Evolutionary conservation across 2,113 vertebrate genomes (phyloP), one percentile per base, ranked within the genome.

Genomic region (Nanorana parkeri): DNA sequence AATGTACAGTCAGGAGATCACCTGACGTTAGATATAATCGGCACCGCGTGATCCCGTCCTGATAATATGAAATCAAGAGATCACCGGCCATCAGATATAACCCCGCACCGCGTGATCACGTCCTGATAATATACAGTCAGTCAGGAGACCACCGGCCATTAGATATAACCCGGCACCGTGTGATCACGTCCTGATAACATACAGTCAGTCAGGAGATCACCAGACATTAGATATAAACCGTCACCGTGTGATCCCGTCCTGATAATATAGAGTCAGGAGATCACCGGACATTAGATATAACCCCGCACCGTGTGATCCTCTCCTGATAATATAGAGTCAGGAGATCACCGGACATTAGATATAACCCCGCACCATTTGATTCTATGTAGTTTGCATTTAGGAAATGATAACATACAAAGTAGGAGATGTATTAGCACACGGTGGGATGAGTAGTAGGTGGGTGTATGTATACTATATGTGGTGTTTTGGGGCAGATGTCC

Each of bases 401-500:
- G 21, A 41, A 21, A 52, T 52, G 2, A 63, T 47, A 23, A 67
- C 13, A 47, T 47, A 36, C 32, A 64, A 36, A 51, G 54, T 21
- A 60, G 10, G 55, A 36, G 67, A 29, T 41, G 29, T 19, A n/a
- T 28, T 47, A 69, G 32, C 60, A 17, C 16, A 21, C 28, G 32
- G 24, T 23, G 2, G 29, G 52, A 68, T 68, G n/a, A 71, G 41
- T 11, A 41, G 5, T 58, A 71, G 11, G 26, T 55, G 51, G 68
- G 60, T 52, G 52, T 15, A 66, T 81, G 54, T 66, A 55, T 67
- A 52, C 47, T 72, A 74, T 52, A 72, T 81, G 47, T 65, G 61
- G 47, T 75, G 69, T 81, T 65, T 67, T 56, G 19, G 80, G 80
- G 80, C 80, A 81, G 69, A 74, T 81, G 80, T 74, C 80, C 69